These are phyloP conservation scores for Meiosimyza platycephala DNA, from an alignment of 2,888 invertebrate genomes.

Conservation along the genomic window DNA sequence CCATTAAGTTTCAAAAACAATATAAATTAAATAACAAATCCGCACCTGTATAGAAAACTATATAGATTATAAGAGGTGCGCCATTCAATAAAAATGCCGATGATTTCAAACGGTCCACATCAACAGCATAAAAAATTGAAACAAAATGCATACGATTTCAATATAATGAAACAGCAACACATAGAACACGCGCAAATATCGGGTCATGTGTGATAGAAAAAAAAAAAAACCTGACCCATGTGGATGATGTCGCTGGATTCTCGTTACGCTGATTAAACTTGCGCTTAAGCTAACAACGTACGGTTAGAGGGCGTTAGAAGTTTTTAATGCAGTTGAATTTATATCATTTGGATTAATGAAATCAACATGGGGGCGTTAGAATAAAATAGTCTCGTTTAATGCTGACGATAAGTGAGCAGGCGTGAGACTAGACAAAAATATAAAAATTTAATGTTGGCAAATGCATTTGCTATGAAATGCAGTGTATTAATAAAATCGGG, in stretches of 20 bases:
- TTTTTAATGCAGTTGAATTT: neutral
- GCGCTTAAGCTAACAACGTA: neutral
- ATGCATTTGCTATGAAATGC: too few relatives aligned
- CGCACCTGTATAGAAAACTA: too few relatives aligned
- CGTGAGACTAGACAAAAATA: conserved; percentile 3
- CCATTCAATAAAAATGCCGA: too few relatives aligned
- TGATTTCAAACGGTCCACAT: too few relatives aligned
- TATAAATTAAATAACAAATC: too few relatives aligned
- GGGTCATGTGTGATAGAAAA: neutral
- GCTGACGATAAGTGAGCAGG: neutral
- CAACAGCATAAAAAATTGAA: too few relatives aligned
- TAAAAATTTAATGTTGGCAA: too few relatives aligned
- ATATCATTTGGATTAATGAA: neutral
- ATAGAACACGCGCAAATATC: neutral
- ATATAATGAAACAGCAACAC: too few relatives aligned
- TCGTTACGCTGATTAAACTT: conserved; percentile 1
- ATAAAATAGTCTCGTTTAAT: neutral
- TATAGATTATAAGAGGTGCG: too few relatives aligned
- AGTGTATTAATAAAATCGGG: too few relatives aligned
- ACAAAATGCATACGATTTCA: too few relatives aligned
- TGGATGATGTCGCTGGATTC: neutral
- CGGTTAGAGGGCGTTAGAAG: neutral
- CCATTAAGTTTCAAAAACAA: neutral
- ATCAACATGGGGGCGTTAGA: neutral
- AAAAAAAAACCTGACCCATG: neutral